A percentile compares a stretch with the other conserved stretches of the same genome.
These are phyloP conservation scores for Parthenolecanium corni DNA, from an alignment of 2,888 invertebrate species.

Conservation along the genomic window DNA sequence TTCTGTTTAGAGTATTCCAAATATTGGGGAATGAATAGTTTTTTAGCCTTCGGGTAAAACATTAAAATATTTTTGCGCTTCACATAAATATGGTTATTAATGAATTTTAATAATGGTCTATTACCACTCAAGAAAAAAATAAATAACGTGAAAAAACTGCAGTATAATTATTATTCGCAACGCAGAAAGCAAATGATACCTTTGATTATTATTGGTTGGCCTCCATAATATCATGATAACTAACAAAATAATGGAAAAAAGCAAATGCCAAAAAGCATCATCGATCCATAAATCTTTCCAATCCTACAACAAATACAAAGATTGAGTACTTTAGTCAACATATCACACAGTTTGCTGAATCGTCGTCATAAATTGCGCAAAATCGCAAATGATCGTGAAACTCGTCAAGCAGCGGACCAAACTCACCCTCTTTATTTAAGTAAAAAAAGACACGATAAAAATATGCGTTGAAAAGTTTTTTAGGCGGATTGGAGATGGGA, in stretches of 20 bases:
- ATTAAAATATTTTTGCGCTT: too few species aligned
- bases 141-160: not conserved
- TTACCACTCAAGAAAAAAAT: not conserved
- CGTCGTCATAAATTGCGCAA: not conserved
- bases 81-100: too few species aligned
- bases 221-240: constrained; percentile 93
- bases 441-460: too few species aligned
- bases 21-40: too few species aligned
- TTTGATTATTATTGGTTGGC: constrained; percentile 89
- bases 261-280: constrained; percentile 88
- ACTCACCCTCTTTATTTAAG: too few species aligned
- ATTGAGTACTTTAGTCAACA: constrained; percentile 4
- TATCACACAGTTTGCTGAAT: too few species aligned
- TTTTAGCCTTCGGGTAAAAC: too few species aligned
- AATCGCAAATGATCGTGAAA: not conserved
- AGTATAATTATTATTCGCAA: too few species aligned
- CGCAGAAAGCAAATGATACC: constrained; percentile 42
- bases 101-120: not conserved
- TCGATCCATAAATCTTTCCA: constrained; percentile 92
- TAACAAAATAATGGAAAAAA: constrained; percentile 74
- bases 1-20: too few species aligned
- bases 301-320: constrained; percentile 43
- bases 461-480: too few species aligned
- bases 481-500: too few species aligned
- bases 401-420: not conserved